Evolutionary conservation across 1,140 invertebrate species (phyloP).

Genomic region (Drosophila ercepeae): DNA sequence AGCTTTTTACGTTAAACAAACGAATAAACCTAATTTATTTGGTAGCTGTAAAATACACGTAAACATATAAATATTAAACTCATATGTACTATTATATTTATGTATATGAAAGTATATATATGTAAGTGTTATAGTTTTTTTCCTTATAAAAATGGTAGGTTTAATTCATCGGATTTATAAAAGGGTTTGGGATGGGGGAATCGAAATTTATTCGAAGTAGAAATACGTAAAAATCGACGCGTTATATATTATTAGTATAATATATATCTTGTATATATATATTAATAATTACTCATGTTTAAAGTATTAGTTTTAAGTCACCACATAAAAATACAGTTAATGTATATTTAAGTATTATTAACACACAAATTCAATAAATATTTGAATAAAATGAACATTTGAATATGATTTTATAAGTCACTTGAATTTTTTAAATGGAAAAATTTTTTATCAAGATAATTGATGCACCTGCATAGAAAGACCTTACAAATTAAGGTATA

Average conservation of each 20-base stretch:
- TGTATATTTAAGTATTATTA: slow-evolving; percentile 65
- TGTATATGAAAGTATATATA: slow-evolving; percentile 52
- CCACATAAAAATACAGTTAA: slow-evolving; percentile 55
- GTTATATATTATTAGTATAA: slow-evolving; percentile 38
- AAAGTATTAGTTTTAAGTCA: slow-evolving; percentile 61
- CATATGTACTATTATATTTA: slow-evolving; percentile 25
- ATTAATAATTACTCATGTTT: slow-evolving; percentile 50
- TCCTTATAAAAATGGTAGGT: slow-evolving; percentile 62
- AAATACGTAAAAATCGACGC: slow-evolving; percentile 64
- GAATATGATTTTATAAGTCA: background rate
- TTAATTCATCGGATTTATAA: slow-evolving; percentile 62
- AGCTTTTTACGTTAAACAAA: slow-evolving; percentile 69
- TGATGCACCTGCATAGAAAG: no score
- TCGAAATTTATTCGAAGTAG: slow-evolving; percentile 29
- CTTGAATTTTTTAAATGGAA: no score
- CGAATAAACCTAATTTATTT: slow-evolving; percentile 73
- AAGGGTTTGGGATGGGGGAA: slow-evolving; percentile 8
- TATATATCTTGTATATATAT: slow-evolving; percentile 19
- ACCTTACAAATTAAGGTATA: no score
- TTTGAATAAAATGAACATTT: slow-evolving; percentile 55
- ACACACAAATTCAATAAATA: slow-evolving; percentile 67
- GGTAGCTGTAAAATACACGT: slow-evolving; percentile 66
- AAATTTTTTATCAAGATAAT: no score
- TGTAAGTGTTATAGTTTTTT: slow-evolving; percentile 74
- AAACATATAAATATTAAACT: slow-evolving; percentile 12